Conservation (phyloP, 1,140 invertebrate genomes). For the Liolophura sinensis region DNA sequence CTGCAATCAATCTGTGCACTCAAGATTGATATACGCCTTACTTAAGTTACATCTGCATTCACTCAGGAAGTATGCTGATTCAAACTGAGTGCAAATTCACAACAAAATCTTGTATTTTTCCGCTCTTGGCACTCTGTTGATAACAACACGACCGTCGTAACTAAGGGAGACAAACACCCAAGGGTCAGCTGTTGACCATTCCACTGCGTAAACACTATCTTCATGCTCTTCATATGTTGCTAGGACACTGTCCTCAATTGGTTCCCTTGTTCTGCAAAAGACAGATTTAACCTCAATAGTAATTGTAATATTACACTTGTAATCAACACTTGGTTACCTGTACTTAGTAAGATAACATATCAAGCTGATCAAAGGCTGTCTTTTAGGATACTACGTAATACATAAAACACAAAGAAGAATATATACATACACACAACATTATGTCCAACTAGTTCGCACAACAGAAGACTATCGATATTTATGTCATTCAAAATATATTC, state of each 20-base stretch:
- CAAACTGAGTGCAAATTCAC: conserved; percentile 21
- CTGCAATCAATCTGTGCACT: no score
- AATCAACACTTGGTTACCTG: not conserved
- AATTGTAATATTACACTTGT: no score
- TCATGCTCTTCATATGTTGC: conserved; percentile 95
- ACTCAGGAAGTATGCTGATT: no score
- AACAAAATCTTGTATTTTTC: conserved; percentile 78
- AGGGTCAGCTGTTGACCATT: conserved; percentile 95
- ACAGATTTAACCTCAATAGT: not conserved
- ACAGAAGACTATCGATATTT: no score
- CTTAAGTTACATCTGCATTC: no score
- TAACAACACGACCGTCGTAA: conserved; percentile 91
- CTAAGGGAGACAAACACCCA: conserved; percentile 98
- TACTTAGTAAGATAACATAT: not conserved
- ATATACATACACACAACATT: no score
- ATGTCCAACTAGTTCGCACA: no score
- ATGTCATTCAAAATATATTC: no score
- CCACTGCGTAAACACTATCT: conserved; percentile 95
- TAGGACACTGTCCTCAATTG: conserved; percentile 74
- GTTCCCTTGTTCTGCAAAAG: conserved; percentile 30
- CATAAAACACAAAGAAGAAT: not conserved
- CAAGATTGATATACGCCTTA: no score
- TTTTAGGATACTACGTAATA: not conserved
- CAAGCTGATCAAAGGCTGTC: not conserved
- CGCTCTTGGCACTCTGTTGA: conserved; percentile 88